A percentile compares a stretch with the other conserved stretches of the same genome.
Evolutionary conservation across 2,888 invertebrate species (phyloP).

Genomic region (Zele albiditarsus): DNA sequence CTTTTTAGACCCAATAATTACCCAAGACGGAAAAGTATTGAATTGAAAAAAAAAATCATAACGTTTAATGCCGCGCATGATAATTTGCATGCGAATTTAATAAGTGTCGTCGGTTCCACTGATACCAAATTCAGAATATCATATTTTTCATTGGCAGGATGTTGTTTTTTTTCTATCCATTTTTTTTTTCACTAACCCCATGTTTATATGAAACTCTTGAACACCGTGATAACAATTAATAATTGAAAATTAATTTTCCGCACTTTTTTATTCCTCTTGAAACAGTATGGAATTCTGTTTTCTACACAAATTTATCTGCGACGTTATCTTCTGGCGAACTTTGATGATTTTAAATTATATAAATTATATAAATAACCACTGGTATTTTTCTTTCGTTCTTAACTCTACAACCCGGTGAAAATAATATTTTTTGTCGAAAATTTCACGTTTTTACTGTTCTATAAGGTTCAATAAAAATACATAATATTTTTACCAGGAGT

Average conservation of each 20-base stretch:
- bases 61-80: conserved; percentile 38
- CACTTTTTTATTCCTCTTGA: conserved; percentile 6
- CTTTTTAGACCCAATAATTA: conserved; percentile 20
- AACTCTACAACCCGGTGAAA: background rate
- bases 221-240: background rate
- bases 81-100: conserved; percentile 36
- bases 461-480: background rate
- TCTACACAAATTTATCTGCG: conserved; percentile 45
- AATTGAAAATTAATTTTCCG: conserved; percentile 5
- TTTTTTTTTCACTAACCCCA: conserved; percentile 9
- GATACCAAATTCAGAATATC: conserved; percentile 43
- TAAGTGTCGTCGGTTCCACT: conserved; percentile 39
- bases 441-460: background rate
- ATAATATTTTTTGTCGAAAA: background rate
- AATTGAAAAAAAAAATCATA: conserved; percentile 43
- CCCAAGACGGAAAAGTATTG: conserved; percentile 3
- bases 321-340: conserved; percentile 28
- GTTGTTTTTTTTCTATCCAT: conserved; percentile 13
- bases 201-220: conserved; percentile 14
- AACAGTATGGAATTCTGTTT: conserved; percentile 34
- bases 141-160: conserved; percentile 24
- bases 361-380: conserved; percentile 25
- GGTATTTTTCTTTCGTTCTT: conserved; percentile 3
- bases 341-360: background rate
- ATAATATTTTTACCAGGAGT: conserved; percentile 14